Conservation (phyloP, 2,888 invertebrate genomes). For the Drosophila peninsularis region DNA sequence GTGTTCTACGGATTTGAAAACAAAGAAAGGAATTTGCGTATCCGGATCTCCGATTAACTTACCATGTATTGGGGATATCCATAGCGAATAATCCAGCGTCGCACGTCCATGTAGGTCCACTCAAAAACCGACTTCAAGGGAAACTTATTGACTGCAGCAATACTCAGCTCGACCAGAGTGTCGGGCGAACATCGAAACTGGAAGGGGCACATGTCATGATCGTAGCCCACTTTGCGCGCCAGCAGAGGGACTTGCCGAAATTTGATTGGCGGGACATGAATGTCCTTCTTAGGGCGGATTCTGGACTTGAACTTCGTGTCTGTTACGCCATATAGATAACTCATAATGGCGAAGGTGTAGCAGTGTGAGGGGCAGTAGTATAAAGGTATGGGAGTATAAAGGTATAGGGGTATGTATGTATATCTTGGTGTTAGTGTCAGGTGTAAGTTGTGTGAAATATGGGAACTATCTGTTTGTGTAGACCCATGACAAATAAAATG, state of each 20-base stretch:
- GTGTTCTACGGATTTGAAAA: slow-evolving; percentile 84
- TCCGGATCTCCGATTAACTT: too few species aligned
- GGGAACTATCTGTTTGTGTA: too few species aligned
- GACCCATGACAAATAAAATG: too few species aligned
- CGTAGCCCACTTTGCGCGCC: slow-evolving; percentile 23
- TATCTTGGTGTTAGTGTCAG: background rate
- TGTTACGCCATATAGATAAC: slow-evolving; percentile 60
- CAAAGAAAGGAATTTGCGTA: too few species aligned
- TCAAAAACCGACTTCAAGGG: slow-evolving; percentile 83
- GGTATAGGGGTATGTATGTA: background rate
- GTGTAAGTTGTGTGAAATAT: background rate
- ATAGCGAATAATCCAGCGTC: slow-evolving; percentile 85
- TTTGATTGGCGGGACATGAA: slow-evolving; percentile 16
- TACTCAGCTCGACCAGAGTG: slow-evolving; percentile 83
- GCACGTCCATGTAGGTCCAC: slow-evolving; percentile 85
- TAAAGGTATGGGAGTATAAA: background rate
- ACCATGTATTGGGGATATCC: slow-evolving; percentile 86
- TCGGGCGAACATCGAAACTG: slow-evolving; percentile 82
- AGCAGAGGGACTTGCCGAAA: slow-evolving; percentile 36
- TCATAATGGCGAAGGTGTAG: slow-evolving; percentile 43
- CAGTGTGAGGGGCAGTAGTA: background rate
- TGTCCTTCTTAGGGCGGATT: background rate
- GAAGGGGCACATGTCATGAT: slow-evolving; percentile 55
- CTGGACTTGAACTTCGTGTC: slow-evolving; percentile 57
- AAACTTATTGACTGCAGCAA: slow-evolving; percentile 83